phyloP scores from a whole-genome alignment of 2,797 vertebrate genomes.

The Enteromius treurensis region DNA sequence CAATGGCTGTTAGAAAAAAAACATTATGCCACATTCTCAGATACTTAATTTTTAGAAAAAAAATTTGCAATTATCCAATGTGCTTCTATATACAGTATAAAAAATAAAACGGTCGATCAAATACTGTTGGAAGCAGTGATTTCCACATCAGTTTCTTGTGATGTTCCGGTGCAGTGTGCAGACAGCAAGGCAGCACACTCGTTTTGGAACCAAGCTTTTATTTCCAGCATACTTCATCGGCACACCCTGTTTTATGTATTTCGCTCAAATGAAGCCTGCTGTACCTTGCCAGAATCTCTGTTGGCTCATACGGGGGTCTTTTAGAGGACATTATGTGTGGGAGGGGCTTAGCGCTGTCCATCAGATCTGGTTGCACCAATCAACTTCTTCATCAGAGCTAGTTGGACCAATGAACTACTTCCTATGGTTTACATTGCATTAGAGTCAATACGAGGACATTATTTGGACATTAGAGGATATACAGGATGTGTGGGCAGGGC shows the following conservation, averaged over 20 bases:
- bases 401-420: background rate
- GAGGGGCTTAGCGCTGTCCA: background rate
- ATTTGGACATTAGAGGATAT: background rate
- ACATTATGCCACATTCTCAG: background rate
- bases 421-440: background rate
- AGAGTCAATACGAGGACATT: background rate
- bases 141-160: background rate
- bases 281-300: slow-evolving; percentile 7
- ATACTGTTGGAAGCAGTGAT: background rate
- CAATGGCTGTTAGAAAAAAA: background rate
- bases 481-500: background rate
- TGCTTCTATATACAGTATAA: background rate
- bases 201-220: slow-evolving; percentile 9
- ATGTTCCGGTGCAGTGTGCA: background rate
- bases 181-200: background rate
- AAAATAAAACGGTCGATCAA: background rate
- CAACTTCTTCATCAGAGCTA: background rate
- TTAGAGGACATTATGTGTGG: slow-evolving; percentile 3
- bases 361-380: background rate
- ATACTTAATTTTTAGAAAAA: background rate
- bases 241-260: slow-evolving; percentile 5
- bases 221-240: background rate
- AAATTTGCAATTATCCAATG: background rate
- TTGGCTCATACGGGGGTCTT: background rate
- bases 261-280: slow-evolving; percentile 4